phyloP scores from a whole-genome alignment of 2,888 invertebrate species.

The Vandiemenella viatica region DNA sequence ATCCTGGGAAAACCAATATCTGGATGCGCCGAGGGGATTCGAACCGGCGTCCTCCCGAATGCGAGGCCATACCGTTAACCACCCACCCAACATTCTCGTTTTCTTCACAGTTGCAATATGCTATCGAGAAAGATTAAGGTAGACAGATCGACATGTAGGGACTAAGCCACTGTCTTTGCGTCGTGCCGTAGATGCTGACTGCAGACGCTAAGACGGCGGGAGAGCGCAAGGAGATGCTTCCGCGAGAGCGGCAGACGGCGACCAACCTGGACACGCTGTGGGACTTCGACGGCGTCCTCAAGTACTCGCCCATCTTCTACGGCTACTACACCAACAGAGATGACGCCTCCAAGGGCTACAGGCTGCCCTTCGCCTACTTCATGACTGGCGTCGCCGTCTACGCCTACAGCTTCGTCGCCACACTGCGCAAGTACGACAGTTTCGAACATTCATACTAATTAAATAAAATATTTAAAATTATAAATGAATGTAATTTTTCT shows the following conservation, averaged over 20 bases:
- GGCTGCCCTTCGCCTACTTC: constrained; percentile 87
- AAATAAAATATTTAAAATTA: too few relatives aligned
- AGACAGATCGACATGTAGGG: too few relatives aligned
- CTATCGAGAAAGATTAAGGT: too few relatives aligned
- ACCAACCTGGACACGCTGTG: constrained; percentile 83
- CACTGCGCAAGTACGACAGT: constrained; percentile 75
- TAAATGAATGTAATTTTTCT: too few relatives aligned
- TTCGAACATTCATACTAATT: too few relatives aligned
- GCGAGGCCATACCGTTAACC: too few relatives aligned
- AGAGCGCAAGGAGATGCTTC: constrained; percentile 58
- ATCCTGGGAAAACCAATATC: too few relatives aligned
- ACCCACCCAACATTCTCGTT: too few relatives aligned
- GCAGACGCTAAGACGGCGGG: constrained; percentile 53
- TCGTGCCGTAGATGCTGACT: constrained; percentile 57
- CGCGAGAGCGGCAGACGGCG: constrained; percentile 58
- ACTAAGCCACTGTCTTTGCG: too few relatives aligned
- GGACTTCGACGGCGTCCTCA: constrained; percentile 85
- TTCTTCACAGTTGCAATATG: too few relatives aligned
- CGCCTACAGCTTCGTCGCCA: constrained; percentile 89
- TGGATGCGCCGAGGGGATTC: too few relatives aligned
- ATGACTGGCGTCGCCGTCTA: constrained; percentile 79
- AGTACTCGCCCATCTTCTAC: constrained; percentile 90
- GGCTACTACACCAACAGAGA: constrained; percentile 75
- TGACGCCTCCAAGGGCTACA: constrained; percentile 44
- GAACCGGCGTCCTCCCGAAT: too few relatives aligned